A percentile compares a stretch with the other conserved stretches of the same genome.
Conservation (phyloP, 2,888 invertebrate genomes). For the Artemia sinica region DNA sequence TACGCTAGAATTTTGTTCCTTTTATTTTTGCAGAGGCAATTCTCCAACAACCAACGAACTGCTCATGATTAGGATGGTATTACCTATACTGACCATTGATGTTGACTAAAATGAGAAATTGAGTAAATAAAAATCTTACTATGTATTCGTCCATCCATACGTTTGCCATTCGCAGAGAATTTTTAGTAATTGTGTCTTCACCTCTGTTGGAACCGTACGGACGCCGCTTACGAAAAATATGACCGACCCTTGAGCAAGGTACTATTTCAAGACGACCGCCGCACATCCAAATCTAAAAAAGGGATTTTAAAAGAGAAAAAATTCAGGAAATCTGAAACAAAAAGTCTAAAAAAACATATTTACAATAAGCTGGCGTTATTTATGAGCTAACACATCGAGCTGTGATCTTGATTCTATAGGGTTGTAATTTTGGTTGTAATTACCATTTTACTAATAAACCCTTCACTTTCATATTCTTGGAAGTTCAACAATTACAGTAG, state of each 20-base stretch:
- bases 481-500: too few relatives aligned
- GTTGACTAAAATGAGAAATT: too few relatives aligned
- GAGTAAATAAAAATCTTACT: conserved; percentile 32
- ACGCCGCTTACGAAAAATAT: conserved; percentile 79
- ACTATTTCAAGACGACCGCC: conserved; percentile 77
- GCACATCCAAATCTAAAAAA: conserved; percentile 77
- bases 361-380: background rate
- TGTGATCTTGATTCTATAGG: too few relatives aligned
- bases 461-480: too few relatives aligned
- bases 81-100: too few relatives aligned
- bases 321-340: background rate
- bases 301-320: conserved; percentile 16
- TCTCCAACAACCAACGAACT: too few relatives aligned
- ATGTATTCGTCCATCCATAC: conserved; percentile 96
- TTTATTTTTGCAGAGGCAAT: too few relatives aligned
- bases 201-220: conserved; percentile 71
- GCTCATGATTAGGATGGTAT: too few relatives aligned
- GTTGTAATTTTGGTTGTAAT: too few relatives aligned
- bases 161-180: conserved; percentile 75
- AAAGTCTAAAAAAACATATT: background rate
- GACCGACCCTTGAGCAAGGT: conserved; percentile 89
- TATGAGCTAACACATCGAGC: too few relatives aligned
- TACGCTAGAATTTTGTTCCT: too few relatives aligned
- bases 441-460: too few relatives aligned
- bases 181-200: conserved; percentile 70